A percentile compares a stretch with the other conserved stretches of the same genome.
Evolutionary conservation across 2,797 vertebrate genomes (phyloP).

Genomic region (Eulemur coronatus): DNA sequence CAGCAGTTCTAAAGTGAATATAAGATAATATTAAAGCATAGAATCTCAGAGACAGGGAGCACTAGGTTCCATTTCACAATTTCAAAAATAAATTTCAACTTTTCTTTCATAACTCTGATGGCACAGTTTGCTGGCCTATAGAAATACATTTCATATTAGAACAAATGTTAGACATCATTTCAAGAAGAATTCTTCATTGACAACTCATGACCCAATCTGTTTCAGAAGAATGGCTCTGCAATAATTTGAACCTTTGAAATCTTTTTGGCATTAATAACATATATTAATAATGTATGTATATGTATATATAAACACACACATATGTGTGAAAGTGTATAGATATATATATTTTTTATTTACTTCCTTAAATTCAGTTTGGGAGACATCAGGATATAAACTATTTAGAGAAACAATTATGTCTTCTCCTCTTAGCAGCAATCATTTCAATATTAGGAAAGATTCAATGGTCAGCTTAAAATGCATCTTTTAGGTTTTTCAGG

Average conservation of each 20-base stretch:
- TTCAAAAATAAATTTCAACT: conserved; percentile 28
- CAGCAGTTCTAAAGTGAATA: neutral
- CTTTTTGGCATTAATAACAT: neutral
- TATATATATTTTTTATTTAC: neutral
- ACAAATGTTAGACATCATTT: neutral
- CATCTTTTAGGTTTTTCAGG: neutral
- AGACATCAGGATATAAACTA: neutral
- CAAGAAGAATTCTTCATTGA: neutral
- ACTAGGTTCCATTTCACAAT: neutral
- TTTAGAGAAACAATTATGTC: neutral
- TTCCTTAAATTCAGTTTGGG: conserved; percentile 7
- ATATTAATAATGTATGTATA: neutral
- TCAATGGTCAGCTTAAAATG: neutral
- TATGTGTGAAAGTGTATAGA: neutral
- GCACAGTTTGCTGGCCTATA: neutral
- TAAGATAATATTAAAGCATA: neutral
- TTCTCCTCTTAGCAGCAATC: neutral
- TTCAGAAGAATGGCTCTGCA: neutral
- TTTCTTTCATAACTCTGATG: neutral
- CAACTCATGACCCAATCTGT: neutral
- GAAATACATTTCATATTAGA: neutral
- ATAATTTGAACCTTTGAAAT: neutral
- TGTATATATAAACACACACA: neutral
- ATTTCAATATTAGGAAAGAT: neutral
- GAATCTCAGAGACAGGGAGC: neutral